Evolutionary conservation across 2,113 vertebrate species (phyloP).

Genomic region (Erythrocercus mccallii): DNA sequence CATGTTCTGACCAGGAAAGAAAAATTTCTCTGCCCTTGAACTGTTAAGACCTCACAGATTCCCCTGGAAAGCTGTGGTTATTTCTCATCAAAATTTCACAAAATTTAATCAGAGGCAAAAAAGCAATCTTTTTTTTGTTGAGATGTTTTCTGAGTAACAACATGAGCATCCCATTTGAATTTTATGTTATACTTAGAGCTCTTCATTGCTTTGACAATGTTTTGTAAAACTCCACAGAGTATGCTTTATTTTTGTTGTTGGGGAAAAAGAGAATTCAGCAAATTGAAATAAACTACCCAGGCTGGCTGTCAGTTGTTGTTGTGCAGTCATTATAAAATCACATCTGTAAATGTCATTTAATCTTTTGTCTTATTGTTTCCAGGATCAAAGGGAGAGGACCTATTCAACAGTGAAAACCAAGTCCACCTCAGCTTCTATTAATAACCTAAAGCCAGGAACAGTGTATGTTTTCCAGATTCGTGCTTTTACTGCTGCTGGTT

Average conservation of each 20-base stretch:
- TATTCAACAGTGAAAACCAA: constrained; percentile 96
- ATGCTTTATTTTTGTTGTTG: neutral
- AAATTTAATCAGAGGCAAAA: constrained; percentile 24
- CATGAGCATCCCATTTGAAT: constrained; percentile 49
- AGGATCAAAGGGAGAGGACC: constrained; percentile 96
- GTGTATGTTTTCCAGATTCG: constrained; percentile 97
- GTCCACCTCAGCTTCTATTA: constrained; percentile 91
- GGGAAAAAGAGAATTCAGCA: neutral
- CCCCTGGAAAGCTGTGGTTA: neutral
- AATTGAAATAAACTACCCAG: constrained; percentile 57
- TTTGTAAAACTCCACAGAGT: constrained; percentile 22
- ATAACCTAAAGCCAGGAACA: constrained; percentile 95
- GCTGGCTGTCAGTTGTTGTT: constrained; percentile 35
- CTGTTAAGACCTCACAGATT: neutral
- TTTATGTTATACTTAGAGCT: constrained; percentile 59
- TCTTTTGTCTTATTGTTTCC: constrained; percentile 45
- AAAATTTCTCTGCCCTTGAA: neutral
- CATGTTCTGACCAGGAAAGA: neutral
- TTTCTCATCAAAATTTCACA: neutral
- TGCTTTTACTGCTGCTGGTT: constrained; percentile 95
- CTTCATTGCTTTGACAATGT: constrained; percentile 6
- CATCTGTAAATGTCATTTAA: constrained; percentile 45
- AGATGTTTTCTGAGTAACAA: constrained; percentile 40
- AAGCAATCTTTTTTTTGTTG: constrained; percentile 27
- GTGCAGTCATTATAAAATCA: constrained; percentile 49